These are phyloP conservation scores for Cotesia vestalis DNA, from an alignment of 1,140 invertebrate species.

Conservation along the genomic window DNA sequence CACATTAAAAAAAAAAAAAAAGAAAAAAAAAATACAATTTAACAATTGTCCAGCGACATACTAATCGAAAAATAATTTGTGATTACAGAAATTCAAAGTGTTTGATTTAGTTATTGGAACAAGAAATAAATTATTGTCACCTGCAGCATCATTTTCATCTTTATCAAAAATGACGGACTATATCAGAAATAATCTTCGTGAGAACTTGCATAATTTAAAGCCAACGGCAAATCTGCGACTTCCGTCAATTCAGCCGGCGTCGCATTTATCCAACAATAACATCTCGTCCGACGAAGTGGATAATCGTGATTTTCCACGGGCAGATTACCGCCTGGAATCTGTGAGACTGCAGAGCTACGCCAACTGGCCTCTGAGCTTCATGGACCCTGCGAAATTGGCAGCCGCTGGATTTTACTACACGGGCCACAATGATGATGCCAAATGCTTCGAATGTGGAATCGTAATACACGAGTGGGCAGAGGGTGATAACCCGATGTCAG, in stretches of 20 bases:
- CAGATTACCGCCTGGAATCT: conserved; percentile 67
- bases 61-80: too few species aligned
- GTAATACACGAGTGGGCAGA: conserved; percentile 83
- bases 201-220: conserved; percentile 14
- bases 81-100: too few species aligned
- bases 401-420: conserved; percentile 86
- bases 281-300: conserved; percentile 3
- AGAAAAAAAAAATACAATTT: not conserved
- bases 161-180: conserved; percentile 25
- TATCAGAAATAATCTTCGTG: conserved; percentile 9
- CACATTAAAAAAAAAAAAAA: not conserved
- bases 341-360: conserved; percentile 73
- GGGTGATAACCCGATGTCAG: conserved; percentile 80
- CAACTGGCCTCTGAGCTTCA: conserved; percentile 68
- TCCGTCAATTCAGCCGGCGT: not conserved
- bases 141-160: not conserved
- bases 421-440: conserved; percentile 74
- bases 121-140: too few species aligned
- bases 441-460: conserved; percentile 86
- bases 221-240: conserved; percentile 11
- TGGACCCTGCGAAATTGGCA: conserved; percentile 71
- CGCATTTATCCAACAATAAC: not conserved
- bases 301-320: conserved; percentile 10
- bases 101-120: not conserved
- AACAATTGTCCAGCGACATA: too few species aligned